Conservation (phyloP, 2,797 vertebrate genomes). For the Gadopsis marmoratus region DNA sequence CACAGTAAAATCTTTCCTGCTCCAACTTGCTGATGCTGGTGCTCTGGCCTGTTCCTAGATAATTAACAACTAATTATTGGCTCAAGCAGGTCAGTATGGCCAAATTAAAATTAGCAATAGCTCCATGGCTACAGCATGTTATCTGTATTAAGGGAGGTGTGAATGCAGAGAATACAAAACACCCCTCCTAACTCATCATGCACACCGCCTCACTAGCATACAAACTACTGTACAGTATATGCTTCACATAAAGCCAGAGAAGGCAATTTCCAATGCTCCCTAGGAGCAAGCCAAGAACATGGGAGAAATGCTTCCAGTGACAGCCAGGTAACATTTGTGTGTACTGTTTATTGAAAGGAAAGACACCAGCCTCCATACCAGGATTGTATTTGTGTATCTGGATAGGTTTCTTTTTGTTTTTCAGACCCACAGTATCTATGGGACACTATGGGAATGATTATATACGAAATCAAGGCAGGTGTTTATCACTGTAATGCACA, state of each 20-base stretch:
- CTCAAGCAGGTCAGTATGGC: constrained; percentile 39
- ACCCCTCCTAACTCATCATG: background rate
- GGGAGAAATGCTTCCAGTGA: constrained; percentile 6
- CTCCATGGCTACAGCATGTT: constrained; percentile 40
- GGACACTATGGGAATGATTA: background rate
- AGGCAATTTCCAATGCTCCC: background rate
- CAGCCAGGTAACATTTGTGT: constrained; percentile 16
- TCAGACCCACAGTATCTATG: background rate
- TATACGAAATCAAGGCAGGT: background rate
- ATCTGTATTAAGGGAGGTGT: constrained; percentile 39
- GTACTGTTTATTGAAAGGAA: constrained; percentile 23
- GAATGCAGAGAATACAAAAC: constrained; percentile 28
- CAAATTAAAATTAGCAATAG: constrained; percentile 49
- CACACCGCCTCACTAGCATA: background rate
- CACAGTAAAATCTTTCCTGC: constrained; percentile 25
- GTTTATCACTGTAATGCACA: background rate
- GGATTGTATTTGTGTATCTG: background rate
- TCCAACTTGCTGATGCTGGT: constrained; percentile 42
- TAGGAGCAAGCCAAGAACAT: constrained; percentile 17
- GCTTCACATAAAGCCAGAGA: constrained; percentile 8
- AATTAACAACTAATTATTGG: constrained; percentile 55
- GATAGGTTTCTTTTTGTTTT: background rate
- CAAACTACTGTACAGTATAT: constrained; percentile 9
- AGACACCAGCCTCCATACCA: background rate
- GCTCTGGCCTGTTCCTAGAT: constrained; percentile 40